A percentile compares a stretch with the other conserved stretches of the same genome.
Conservation (phyloP, 2,888 invertebrate species). For the Phortica okadai region DNA sequence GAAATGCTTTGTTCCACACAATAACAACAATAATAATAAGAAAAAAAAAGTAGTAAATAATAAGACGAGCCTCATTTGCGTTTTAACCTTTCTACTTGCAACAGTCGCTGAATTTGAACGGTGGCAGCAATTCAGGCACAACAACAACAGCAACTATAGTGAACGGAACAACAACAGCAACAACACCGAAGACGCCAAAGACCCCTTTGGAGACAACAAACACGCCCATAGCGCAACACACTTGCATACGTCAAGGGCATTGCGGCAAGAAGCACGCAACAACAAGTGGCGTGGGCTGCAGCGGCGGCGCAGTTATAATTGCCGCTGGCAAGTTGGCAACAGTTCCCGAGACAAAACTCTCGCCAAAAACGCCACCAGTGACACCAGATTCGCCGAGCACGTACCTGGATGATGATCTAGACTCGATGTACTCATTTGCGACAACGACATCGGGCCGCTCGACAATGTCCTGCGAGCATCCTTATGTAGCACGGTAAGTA, state of each 20-base stretch:
- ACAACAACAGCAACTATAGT: conserved; percentile 47
- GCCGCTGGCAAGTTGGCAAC: conserved; percentile 57
- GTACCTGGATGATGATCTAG: conserved; percentile 82
- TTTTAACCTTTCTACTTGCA: conserved; percentile 57
- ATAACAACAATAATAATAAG: conserved; percentile 3
- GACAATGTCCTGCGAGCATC: conserved; percentile 83
- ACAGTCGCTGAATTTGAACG: conserved; percentile 76
- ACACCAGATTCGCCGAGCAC: conserved; percentile 80
- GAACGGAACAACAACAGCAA: conserved; percentile 56
- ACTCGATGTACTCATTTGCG: conserved; percentile 87
- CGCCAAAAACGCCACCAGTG: conserved; percentile 80
- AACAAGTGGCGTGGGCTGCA: not conserved
- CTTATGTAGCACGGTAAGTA: conserved; percentile 83
- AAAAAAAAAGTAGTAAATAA: not conserved
- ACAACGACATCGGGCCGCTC: conserved; percentile 88
- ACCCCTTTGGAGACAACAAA: not conserved
- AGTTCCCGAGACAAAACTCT: conserved; percentile 68
- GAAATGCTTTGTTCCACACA: not conserved
- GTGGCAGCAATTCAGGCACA: conserved; percentile 58
- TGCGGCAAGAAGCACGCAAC: conserved; percentile 41
- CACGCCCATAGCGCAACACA: conserved; percentile 35
- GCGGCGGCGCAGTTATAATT: not conserved
- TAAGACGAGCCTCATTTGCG: conserved; percentile 51
- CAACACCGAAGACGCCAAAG: conserved; percentile 75
- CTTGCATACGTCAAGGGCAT: conserved; percentile 50